A percentile compares a stretch with the other conserved stretches of the same genome.
These are phyloP conservation scores for Drosophila mayri DNA, from an alignment of 1,140 invertebrate genomes.

Conservation along the genomic window DNA sequence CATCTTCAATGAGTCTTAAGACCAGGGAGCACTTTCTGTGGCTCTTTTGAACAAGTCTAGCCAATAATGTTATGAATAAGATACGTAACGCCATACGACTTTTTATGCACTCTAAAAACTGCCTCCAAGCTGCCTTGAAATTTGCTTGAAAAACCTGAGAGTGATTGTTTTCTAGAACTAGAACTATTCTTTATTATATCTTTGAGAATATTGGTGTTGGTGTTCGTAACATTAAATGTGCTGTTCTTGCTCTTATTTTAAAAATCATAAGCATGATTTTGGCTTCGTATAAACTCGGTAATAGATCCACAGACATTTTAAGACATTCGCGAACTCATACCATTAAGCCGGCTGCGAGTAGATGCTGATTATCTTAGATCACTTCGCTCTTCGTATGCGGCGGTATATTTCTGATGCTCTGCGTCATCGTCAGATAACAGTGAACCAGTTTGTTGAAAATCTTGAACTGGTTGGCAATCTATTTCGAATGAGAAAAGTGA, in stretches of 20 bases:
- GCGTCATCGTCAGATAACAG: conserved; percentile 39
- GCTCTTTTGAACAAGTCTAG: neutral
- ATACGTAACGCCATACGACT: neutral
- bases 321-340: conserved; percentile 8
- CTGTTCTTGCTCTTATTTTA: too few relatives aligned
- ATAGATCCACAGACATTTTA: conserved; percentile 1
- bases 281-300: neutral
- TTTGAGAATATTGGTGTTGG: too few relatives aligned
- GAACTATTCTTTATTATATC: too few relatives aligned
- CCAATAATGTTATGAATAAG: neutral
- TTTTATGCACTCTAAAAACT: too few relatives aligned
- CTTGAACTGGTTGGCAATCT: conserved; percentile 55
- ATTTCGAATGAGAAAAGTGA: conserved; percentile 50
- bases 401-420: conserved; percentile 23
- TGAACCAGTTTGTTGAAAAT: conserved; percentile 59
- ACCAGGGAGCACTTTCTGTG: neutral
- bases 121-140: too few relatives aligned
- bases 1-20: neutral
- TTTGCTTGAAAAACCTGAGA: too few relatives aligned
- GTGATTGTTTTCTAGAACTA: too few relatives aligned
- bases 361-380: conserved; percentile 53
- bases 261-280: neutral
- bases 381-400: conserved; percentile 8
- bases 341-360: neutral
- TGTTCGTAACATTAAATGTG: too few relatives aligned